phyloP scores from a whole-genome alignment of 2,113 vertebrate genomes.

The Carollia perspicillata region DNA sequence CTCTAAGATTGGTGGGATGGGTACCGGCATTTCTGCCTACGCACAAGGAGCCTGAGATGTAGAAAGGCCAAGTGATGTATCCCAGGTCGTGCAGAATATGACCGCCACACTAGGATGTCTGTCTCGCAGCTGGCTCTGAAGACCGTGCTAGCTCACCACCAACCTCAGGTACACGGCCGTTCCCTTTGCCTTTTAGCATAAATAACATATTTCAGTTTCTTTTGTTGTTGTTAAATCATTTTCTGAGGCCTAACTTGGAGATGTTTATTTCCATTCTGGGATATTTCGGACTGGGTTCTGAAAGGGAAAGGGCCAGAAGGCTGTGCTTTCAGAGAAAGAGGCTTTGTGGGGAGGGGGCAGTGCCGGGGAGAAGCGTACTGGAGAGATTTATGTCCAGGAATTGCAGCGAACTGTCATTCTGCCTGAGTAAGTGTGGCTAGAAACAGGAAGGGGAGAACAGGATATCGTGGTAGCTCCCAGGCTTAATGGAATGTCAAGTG shows the following conservation, averaged over 20 bases:
- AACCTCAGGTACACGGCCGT: not conserved
- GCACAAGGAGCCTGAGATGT: not conserved
- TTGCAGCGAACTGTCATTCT: constrained; percentile 52
- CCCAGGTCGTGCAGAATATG: not conserved
- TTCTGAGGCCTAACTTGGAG: constrained; percentile 4
- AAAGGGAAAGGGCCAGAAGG: constrained; percentile 53
- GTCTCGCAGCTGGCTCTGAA: not conserved
- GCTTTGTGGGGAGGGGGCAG: constrained; percentile 4
- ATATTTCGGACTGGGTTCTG: constrained; percentile 58
- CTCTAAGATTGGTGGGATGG: not conserved
- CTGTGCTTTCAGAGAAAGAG: not conserved
- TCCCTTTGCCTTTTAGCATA: not conserved
- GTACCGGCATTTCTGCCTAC: not conserved
- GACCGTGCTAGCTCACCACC: rapidly evolving
- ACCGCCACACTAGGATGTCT: rapidly evolving
- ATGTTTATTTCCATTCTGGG: constrained; percentile 60
- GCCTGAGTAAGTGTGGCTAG: constrained; percentile 50
- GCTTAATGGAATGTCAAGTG: constrained; percentile 63
- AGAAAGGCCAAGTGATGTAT: not conserved
- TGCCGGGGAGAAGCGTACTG: not conserved
- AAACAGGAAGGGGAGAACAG: constrained; percentile 59
- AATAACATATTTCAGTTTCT: constrained; percentile 46
- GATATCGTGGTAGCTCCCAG: constrained; percentile 35
- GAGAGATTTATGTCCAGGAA: constrained; percentile 68
- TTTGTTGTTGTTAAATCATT: constrained; percentile 64